These are phyloP conservation scores for Saxicola maurus DNA, from an alignment of 2,797 vertebrate genomes.

Conservation along the genomic window DNA sequence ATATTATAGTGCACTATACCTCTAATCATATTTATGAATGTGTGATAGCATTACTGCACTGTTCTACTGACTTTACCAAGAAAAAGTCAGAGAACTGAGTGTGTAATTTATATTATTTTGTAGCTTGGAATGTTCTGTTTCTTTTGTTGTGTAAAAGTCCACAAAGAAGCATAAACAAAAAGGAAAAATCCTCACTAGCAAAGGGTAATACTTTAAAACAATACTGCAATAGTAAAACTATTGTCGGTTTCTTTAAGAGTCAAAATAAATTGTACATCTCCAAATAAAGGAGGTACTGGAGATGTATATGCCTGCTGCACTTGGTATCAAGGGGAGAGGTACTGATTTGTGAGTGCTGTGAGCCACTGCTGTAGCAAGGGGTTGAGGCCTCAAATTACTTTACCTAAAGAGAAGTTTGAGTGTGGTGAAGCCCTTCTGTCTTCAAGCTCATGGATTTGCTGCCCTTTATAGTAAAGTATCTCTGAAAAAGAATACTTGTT, in stretches of 20 bases:
- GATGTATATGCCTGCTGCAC: background rate
- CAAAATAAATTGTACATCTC: background rate
- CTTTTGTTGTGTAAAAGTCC: background rate
- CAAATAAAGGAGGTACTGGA: background rate
- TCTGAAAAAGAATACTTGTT: background rate
- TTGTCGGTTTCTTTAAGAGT: background rate
- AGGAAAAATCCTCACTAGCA: background rate
- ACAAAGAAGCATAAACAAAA: background rate
- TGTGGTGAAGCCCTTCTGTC: background rate
- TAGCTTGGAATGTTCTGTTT: background rate
- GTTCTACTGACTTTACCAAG: background rate
- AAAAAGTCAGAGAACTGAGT: background rate
- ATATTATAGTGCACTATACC: background rate
- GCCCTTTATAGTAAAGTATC: background rate
- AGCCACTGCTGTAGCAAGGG: background rate
- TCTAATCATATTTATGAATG: background rate
- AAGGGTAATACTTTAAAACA: background rate
- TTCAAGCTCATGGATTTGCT: background rate
- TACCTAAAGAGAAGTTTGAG: background rate
- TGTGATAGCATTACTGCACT: background rate
- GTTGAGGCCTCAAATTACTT: background rate
- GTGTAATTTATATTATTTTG: background rate
- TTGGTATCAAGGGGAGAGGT: background rate
- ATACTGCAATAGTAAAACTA: background rate
- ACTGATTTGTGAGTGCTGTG: background rate